Conservation (phyloP, 2,113 vertebrate genomes). For the Phylloscopus whistleri region DNA sequence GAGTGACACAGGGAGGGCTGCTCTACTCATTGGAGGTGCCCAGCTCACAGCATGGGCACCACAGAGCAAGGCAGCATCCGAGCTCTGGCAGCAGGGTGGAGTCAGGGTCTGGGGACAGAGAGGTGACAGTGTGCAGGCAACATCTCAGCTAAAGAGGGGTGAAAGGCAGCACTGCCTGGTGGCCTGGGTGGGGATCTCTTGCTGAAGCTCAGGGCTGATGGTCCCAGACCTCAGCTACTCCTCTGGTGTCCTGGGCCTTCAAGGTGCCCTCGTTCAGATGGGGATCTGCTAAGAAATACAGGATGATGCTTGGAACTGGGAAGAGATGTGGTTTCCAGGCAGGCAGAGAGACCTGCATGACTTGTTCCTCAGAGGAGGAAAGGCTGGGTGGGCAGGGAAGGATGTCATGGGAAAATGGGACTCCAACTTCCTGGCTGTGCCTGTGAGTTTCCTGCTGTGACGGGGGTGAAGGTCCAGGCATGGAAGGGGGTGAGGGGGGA, state of each 20-base stretch:
- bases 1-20: background rate
- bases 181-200: background rate
- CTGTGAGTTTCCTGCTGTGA: background rate
- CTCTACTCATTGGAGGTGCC: background rate
- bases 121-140: background rate
- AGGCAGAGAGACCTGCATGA: fast-evolving
- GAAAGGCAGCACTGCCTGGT: background rate
- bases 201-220: background rate
- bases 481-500: background rate
- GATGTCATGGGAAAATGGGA: fast-evolving
- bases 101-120: background rate
- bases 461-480: background rate
- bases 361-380: background rate
- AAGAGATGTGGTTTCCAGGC: background rate
- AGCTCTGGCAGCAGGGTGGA: background rate
- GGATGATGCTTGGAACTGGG: fast-evolving
- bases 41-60: background rate
- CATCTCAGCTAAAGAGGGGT: background rate
- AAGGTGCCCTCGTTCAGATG: background rate
- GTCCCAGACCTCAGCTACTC: background rate
- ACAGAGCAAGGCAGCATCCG: background rate
- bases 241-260: background rate
- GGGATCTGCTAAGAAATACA: background rate
- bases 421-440: background rate
- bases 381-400: background rate